Evolutionary conservation across 2,113 vertebrate species (phyloP).

Genomic region (Myanophis thanlyinensis): DNA sequence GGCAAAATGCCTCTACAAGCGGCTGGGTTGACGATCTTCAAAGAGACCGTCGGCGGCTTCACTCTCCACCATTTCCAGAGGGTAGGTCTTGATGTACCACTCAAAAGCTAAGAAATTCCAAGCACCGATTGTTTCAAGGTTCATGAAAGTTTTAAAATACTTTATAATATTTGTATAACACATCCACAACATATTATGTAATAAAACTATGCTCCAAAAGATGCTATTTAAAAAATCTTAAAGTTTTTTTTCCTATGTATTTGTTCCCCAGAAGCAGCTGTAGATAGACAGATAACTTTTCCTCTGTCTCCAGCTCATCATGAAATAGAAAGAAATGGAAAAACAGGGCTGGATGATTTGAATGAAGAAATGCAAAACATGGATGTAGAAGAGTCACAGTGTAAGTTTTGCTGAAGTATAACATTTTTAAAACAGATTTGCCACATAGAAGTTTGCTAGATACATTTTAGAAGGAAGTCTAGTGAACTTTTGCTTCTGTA

Average conservation of each 20-base stretch:
- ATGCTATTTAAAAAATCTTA: not conserved
- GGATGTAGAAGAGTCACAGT: conserved; percentile 92
- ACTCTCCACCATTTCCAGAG: no score
- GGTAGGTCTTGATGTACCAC: not conserved
- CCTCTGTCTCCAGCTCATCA: conserved; percentile 89
- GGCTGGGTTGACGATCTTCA: no score
- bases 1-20: no score
- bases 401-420: conserved; percentile 68
- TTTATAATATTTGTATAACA: not conserved
- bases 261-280: conserved; percentile 84
- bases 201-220: not conserved
- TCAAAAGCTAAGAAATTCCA: not conserved
- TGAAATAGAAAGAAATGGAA: conserved; percentile 91
- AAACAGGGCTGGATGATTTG: conserved; percentile 83
- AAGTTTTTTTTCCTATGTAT: not conserved
- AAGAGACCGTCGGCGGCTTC: no score
- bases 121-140: not conserved
- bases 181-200: not conserved
- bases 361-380: conserved; percentile 95
- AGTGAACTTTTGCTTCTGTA: not conserved
- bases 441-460: not conserved
- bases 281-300: conserved; percentile 95
- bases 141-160: not conserved
- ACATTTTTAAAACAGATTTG: not conserved
- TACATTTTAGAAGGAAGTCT: not conserved